Base-by-base conservation (phyloP, 2,113 vertebrate genomes). In the Gorsachius goisagi region DNA sequence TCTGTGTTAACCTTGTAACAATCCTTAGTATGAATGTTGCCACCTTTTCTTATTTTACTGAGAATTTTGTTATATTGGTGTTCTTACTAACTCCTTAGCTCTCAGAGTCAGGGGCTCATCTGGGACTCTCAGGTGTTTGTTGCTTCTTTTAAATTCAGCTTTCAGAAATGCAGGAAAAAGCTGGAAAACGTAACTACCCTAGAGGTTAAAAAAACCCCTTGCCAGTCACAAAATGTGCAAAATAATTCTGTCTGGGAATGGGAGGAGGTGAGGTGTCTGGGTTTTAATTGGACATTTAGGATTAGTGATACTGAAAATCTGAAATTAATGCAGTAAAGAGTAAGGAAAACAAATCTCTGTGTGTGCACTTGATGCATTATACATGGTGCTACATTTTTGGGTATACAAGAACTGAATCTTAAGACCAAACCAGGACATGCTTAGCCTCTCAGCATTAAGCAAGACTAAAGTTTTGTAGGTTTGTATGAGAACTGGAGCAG, bases 111-210 rank as follows among this genome's bases (percentile, higher is more conserved):
- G n/a, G 33, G 26, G 26, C n/a, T 69, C 20, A 37, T 30, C 50
- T 72, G 73, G 11, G 44, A 72, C 33, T 86, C 27, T 64, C 17
- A 56, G 41, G 9, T 68, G 63, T 33, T 72, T 87, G 37, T 69
- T 86, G 14, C 47, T 60, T 55, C 8, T 39, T 85, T 88, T 56
- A 80, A 83, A 88, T 80, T 86, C 32, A 71, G 24, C 33, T 86
- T 80, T 77, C 59, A 84, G 50, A 93, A 84, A 80, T 13, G 32
- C n/a, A 77, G 26, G 33, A 49, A 83, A 87, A 87, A 88, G 24
- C n/a, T 85, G 53, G 17, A 68, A 85, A 88, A 71, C 3, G 2
- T 53, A 39, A 37, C 6, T 27, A 24, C 23, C 17, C 15, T 66
- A 18, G 24, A 88, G 63, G 16, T 35, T 72, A 45, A 84, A 77